Evolutionary conservation across 2,888 invertebrate species (phyloP).

Genomic region (Dinocampus coccinellae): DNA sequence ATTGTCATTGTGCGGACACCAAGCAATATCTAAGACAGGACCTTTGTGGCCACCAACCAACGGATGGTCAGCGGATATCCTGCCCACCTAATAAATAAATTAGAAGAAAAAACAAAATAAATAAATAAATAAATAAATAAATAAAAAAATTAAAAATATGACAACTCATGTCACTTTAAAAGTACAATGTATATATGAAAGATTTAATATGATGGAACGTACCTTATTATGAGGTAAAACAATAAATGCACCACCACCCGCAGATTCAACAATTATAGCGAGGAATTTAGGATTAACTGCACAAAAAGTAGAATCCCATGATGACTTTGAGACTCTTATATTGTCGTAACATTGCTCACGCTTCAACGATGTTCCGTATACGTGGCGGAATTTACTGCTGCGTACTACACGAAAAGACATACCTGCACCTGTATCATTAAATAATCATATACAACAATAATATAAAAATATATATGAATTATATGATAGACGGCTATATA

Average conservation of each 20-base stretch:
- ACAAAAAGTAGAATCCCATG: slow-evolving; percentile 98
- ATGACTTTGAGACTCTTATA: slow-evolving; percentile 95
- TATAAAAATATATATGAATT: slow-evolving; percentile 24
- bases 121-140: not conserved
- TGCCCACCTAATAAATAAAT: slow-evolving; percentile 80
- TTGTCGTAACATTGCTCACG: slow-evolving; percentile 98
- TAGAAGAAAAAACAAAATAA: too few species aligned
- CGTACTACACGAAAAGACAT: slow-evolving; percentile 98
- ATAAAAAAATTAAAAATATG: not conserved
- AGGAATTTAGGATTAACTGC: slow-evolving; percentile 98
- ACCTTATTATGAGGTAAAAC: slow-evolving; percentile 95
- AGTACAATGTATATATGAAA: too few species aligned
- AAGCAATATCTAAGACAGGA: slow-evolving; percentile 95
- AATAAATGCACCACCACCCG: slow-evolving; percentile 96
- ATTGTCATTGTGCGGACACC: slow-evolving; percentile 99
- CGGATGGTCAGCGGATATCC: slow-evolving; percentile 94
- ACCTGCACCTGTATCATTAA: slow-evolving; percentile 50
- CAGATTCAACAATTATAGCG: slow-evolving; percentile 97
- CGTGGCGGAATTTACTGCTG: slow-evolving; percentile 98
- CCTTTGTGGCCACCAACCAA: slow-evolving; percentile 97
- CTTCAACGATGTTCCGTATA: slow-evolving; percentile 90
- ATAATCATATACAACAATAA: slow-evolving; percentile 32
- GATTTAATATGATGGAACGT: too few species aligned
- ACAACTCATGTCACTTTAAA: too few species aligned
- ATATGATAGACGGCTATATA: slow-evolving; percentile 23